These are phyloP conservation scores for Chelonus formosanus DNA, from an alignment of 2,888 invertebrate species.

Conservation along the genomic window DNA sequence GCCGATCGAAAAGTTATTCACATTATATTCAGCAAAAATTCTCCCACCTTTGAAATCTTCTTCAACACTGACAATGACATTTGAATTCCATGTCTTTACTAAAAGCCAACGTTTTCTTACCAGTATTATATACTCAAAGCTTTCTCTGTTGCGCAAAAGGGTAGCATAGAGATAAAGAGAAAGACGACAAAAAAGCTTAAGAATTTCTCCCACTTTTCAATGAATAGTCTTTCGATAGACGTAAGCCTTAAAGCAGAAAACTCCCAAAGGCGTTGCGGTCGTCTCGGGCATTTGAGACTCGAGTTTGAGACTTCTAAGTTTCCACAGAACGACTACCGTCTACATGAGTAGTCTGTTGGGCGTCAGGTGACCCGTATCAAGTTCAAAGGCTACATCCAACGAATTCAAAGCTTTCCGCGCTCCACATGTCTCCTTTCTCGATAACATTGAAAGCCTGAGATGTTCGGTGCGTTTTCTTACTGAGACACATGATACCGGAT, in stretches of 20 bases:
- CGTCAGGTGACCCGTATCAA: constrained; percentile 62
- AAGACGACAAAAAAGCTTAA: neutral
- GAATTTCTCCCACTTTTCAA: constrained; percentile 9
- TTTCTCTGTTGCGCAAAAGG: neutral
- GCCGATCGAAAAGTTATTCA: constrained; percentile 14
- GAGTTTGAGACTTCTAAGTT: neutral
- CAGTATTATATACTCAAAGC: neutral
- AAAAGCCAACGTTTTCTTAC: neutral
- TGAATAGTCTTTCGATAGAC: constrained; percentile 12
- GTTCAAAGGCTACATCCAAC: constrained; percentile 58
- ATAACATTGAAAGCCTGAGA: neutral
- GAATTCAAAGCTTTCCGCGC: constrained; percentile 20
- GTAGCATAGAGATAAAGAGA: too few relatives aligned
- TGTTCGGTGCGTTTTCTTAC: neutral
- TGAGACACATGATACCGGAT: neutral
- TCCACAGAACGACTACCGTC: constrained; percentile 10
- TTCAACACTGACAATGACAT: constrained; percentile 16
- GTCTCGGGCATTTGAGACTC: constrained; percentile 8
- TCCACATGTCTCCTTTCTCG: constrained; percentile 21
- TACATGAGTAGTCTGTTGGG: constrained; percentile 26
- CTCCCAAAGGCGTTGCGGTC: constrained; percentile 16
- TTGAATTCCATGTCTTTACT: constrained; percentile 13
- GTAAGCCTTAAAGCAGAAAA: constrained; percentile 2
- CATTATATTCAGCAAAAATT: constrained; percentile 14
- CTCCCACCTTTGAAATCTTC: constrained; percentile 4